These are phyloP conservation scores for Echinops telfairi DNA, from an alignment of 2,113 vertebrate genomes.

Conservation along the genomic window DNA sequence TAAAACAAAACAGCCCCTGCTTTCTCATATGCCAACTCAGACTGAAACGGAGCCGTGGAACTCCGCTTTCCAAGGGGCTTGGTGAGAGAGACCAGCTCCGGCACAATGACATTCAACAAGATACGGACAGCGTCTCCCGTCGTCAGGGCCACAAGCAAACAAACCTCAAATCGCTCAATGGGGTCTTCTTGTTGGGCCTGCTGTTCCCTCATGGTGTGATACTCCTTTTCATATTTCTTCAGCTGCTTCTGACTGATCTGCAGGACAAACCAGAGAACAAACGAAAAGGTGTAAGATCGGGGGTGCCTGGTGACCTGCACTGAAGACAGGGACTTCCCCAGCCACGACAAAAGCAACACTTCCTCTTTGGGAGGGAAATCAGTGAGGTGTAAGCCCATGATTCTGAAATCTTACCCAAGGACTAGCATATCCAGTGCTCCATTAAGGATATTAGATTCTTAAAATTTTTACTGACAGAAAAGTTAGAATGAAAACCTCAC, in stretches of 20 bases:
- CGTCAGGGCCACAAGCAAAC: not conserved
- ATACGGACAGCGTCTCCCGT: not conserved
- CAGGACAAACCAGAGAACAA: constrained; percentile 64
- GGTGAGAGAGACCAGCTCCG: not conserved
- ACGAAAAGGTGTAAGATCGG: not conserved
- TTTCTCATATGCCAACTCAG: constrained; percentile 58
- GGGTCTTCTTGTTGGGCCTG: constrained; percentile 98
- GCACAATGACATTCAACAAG: not conserved
- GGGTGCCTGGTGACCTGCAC: not conserved
- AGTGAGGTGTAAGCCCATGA: not conserved
- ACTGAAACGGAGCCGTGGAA: constrained; percentile 4
- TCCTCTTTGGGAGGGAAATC: not conserved
- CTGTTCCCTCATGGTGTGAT: constrained; percentile 96
- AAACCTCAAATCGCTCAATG: constrained; percentile 97
- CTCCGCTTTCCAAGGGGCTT: not conserved
- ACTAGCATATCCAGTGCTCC: not conserved
- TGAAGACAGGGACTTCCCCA: not conserved
- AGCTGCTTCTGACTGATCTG: constrained; percentile 99
- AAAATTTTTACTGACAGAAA: constrained; percentile 3
- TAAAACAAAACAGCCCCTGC: constrained; percentile 23
- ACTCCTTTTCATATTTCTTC: constrained; percentile 99
- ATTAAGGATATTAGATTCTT: not conserved
- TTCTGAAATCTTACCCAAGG: not conserved
- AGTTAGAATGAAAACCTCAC: not conserved
- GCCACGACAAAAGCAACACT: not conserved